Conservation (phyloP, 1,140 invertebrate genomes). For the Bombus sibiricus region DNA sequence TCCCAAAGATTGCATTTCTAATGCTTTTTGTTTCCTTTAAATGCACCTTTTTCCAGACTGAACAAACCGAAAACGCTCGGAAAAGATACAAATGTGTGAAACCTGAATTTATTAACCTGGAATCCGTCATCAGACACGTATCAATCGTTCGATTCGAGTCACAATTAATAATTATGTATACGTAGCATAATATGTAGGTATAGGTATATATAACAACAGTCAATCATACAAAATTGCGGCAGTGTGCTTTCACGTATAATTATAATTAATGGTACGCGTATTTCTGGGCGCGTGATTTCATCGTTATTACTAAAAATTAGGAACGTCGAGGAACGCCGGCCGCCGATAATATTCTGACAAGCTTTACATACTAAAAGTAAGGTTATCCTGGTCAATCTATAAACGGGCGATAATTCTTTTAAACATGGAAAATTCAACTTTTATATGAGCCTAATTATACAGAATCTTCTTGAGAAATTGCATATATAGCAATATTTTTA, state of each 20-base stretch:
- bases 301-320: constrained; percentile 59
- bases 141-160: constrained; percentile 37
- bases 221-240: constrained; percentile 76
- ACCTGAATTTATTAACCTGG: constrained; percentile 13
- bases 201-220: constrained; percentile 73
- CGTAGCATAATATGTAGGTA: constrained; percentile 56
- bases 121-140: constrained; percentile 38
- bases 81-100: not conserved
- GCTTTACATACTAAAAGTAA: not conserved
- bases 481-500: not conserved
- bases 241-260: constrained; percentile 74
- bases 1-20: too few species aligned
- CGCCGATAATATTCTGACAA: not conserved
- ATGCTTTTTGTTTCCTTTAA: not conserved
- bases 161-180: constrained; percentile 55
- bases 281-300: constrained; percentile 40
- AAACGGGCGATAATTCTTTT: not conserved
- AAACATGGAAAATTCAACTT: not conserved
- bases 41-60: not conserved
- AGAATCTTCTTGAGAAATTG: not conserved
- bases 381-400: not conserved
- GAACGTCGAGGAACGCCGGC: constrained; percentile 59
- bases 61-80: not conserved
- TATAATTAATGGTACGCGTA: constrained; percentile 60
- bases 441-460: not conserved